phyloP scores from a whole-genome alignment of 2,797 vertebrate genomes.

The Rhodeus uyekii region DNA sequence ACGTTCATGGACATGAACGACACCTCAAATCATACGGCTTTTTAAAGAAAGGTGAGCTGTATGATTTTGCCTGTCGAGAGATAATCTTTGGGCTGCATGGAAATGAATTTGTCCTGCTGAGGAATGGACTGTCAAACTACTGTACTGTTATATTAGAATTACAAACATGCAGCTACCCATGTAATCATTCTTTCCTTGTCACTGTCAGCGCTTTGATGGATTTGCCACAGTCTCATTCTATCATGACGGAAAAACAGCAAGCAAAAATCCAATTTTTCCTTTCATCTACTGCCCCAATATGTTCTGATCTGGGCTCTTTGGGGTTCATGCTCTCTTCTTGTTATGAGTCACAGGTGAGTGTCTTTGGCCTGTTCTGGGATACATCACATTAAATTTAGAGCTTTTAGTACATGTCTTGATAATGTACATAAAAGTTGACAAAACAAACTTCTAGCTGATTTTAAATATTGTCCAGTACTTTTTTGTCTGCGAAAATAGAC shows the following conservation, averaged over 20 bases:
- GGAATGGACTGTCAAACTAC: constrained; percentile 16
- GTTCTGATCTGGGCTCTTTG: not conserved
- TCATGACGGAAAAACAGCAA: not conserved
- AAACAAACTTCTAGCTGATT: not conserved
- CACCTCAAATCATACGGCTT: not conserved
- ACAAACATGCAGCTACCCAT: constrained; percentile 28
- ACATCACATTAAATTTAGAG: not conserved
- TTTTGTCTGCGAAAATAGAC: not conserved
- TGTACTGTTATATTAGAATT: constrained; percentile 1
- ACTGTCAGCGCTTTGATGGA: constrained; percentile 9
- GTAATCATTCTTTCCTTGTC: constrained; percentile 36
- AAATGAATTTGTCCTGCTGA: not conserved
- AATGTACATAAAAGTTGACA: not conserved
- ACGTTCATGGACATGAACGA: not conserved
- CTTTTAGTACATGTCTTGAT: constrained; percentile 7
- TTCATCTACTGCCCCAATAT: not conserved
- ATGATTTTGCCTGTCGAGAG: not conserved
- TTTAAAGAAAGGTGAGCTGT: not conserved
- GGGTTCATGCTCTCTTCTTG: not conserved
- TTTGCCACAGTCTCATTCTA: not conserved
- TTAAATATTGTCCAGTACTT: too few species aligned
- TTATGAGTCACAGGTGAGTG: not conserved
- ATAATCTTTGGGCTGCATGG: not conserved
- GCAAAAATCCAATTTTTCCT: not conserved
- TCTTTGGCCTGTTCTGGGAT: not conserved